Evolutionary conservation across 2,888 invertebrate genomes (phyloP).

Genomic region (Epirrita christyi): DNA sequence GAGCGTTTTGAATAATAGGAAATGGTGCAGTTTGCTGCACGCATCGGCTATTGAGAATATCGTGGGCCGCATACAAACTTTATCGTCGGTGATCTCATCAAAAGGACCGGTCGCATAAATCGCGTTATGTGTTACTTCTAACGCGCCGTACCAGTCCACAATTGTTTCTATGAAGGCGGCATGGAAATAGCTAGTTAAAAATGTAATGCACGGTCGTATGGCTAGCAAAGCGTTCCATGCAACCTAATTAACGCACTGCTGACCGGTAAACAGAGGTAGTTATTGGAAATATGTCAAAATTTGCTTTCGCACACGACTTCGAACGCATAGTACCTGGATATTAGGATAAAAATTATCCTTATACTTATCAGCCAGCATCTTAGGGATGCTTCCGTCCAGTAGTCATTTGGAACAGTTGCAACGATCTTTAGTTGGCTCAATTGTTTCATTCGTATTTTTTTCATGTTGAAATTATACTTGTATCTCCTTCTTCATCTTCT

Average conservation of each 20-base stretch:
- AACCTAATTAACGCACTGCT: slow-evolving; percentile 50
- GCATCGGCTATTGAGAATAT: slow-evolving; percentile 77
- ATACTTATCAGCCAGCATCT: too few relatives aligned
- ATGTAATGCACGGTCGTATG: slow-evolving; percentile 48
- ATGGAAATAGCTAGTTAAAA: slow-evolving; percentile 77
- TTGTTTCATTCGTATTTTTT: too few relatives aligned
- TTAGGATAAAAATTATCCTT: too few relatives aligned
- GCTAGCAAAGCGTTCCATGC: slow-evolving; percentile 46
- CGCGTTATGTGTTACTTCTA: slow-evolving; percentile 82
- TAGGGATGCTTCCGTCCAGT: too few relatives aligned
- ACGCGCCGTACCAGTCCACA: slow-evolving; percentile 81
- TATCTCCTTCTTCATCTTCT: too few relatives aligned
- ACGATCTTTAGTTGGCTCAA: too few relatives aligned
- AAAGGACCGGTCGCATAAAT: slow-evolving; percentile 83
- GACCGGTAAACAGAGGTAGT: slow-evolving; percentile 40
- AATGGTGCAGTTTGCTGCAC: slow-evolving; percentile 77
- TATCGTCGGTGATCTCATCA: slow-evolving; percentile 80
- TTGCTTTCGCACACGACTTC: too few relatives aligned
- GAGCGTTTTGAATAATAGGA: slow-evolving; percentile 76
- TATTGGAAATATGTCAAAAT: slow-evolving; percentile 33
- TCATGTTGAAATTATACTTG: too few relatives aligned
- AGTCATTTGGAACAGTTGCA: too few relatives aligned
- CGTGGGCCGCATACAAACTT: slow-evolving; percentile 80
- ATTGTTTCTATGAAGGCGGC: slow-evolving; percentile 85
- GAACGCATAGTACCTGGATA: too few relatives aligned